Evolutionary conservation across 2,113 vertebrate species (phyloP).

Genomic region (Elaphurus davidianus): DNA sequence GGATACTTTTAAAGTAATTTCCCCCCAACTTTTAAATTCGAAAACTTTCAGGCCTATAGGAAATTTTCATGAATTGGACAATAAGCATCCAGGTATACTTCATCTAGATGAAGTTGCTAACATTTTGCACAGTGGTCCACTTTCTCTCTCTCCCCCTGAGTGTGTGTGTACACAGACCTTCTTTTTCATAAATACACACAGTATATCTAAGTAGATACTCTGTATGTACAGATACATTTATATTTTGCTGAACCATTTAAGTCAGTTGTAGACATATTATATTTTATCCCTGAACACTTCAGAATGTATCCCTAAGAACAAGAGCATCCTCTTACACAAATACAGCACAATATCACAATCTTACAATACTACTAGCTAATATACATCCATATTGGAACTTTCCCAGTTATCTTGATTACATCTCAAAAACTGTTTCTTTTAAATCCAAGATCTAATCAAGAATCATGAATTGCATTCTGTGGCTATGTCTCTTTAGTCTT

Average conservation of each 20-base stretch:
- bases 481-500: not conserved
- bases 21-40: not conserved
- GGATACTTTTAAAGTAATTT: not conserved
- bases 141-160: not conserved
- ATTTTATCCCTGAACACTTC: not conserved
- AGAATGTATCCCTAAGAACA: not conserved
- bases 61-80: slow-evolving; percentile 1
- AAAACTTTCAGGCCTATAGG: slow-evolving; percentile 27
- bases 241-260: slow-evolving; percentile 5
- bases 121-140: not conserved
- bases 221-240: not conserved
- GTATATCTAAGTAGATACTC: not conserved
- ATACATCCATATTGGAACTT: not conserved
- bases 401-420: not conserved
- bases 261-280: not conserved
- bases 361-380: not conserved
- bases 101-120: not conserved
- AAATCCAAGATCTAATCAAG: slow-evolving; percentile 14
- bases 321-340: not conserved
- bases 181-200: not conserved
- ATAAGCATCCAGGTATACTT: not conserved
- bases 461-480: not conserved
- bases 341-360: not conserved
- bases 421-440: not conserved
- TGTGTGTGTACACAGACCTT: not conserved